Evolutionary conservation across 1,140 invertebrate species (phyloP), one percentile per base, ranked within the genome.

Genomic region (Homarus americanus): DNA sequence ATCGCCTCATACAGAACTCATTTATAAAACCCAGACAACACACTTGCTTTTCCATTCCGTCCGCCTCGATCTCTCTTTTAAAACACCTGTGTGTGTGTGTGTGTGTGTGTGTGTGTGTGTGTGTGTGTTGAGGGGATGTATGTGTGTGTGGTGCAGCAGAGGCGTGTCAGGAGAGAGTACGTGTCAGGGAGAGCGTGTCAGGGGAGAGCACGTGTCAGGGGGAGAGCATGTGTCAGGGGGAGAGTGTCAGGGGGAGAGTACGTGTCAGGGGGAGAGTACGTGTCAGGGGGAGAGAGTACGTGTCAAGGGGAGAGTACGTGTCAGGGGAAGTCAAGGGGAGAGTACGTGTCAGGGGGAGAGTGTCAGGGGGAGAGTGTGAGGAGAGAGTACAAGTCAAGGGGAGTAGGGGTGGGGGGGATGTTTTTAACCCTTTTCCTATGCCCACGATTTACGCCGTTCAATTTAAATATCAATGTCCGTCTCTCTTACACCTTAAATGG

Each of bases 391-490:
- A n/a, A 20, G 63, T 28, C 24, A 20, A n/a, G 4, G 63, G 4
- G 53, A 20, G 63, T 24, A 20, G 63, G 4, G 63, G 4, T 17
- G 63, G 7, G n/a, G n/a, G 4, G 53, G 17, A 20, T 58, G 53
- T 58, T 58, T 58, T 58, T 58, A 58, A 20, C 17, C 17, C 53
- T 58, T 20, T 58, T 58, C 53, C 17, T 58, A 58, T 58, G 53
- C 24, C 17, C 17, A 58, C 53, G 53, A 58, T 58, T 58, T 58
- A 58, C 53, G 53, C 10, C 17, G 53, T 58, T 58, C 53, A 58
- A 58, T 58, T 58, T 58, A 58, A 58, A 58, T 58, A 58, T 58
- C 53, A 58, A 58, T 58, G 53, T 58, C 53, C n/a, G n/a, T n/a
- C n/a, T n/a, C n/a, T n/a, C n/a, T n/a, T n/a, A n/a, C n/a, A n/a